Base-by-base conservation (phyloP, 2,797 vertebrate species). In the Rhinogobio ventralis region DNA sequence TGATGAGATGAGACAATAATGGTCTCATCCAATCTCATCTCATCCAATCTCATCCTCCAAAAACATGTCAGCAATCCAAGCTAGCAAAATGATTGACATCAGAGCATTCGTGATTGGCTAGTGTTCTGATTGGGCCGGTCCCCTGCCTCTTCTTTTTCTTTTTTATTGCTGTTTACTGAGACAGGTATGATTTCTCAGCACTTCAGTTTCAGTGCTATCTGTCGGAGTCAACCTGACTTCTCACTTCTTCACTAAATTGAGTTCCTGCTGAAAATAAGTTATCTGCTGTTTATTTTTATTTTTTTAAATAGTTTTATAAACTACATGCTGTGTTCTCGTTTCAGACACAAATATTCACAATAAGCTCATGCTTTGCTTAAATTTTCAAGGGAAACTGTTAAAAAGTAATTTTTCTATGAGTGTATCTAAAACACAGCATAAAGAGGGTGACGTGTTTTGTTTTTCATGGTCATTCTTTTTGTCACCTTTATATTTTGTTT, bases 401-500 rank as follows among this genome's bases (percentile, higher is more conserved):
- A 6, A 30, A 39, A 62, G 5, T 33, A 33, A 39, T 69, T 25
- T 60, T 36, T 68, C 1, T n/a, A 33, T 7, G 23, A 66, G 20
- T 10, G 3, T 30, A 17, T 64, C 7, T n/a, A 79, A 66, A 66
- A 25, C 19, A 7, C 77, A 2, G 3, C 60, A 79, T 46, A 79
- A 78, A 66, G 39, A 78, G 25, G 25, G 42, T 30, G 60, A 62
- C 46, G 10, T 28, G 72, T 83, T 66, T 84, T 45, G 64, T 72
- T 72, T 74, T 60, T 69, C 30, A 53, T 49, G 75, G 69, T 80
- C 79, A 49, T 74, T 60, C 68, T 23, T 83, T 69, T 79, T 79
- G 81, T 86, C 76, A 79, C 77, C 67, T 83, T 67, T 79, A 74
- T 83, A 64, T 82, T 86, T 74, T 74, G 76, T 72, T 84, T 79